phyloP scores from a whole-genome alignment of 2,113 vertebrate species.

The Cynopterus brachyotis region DNA sequence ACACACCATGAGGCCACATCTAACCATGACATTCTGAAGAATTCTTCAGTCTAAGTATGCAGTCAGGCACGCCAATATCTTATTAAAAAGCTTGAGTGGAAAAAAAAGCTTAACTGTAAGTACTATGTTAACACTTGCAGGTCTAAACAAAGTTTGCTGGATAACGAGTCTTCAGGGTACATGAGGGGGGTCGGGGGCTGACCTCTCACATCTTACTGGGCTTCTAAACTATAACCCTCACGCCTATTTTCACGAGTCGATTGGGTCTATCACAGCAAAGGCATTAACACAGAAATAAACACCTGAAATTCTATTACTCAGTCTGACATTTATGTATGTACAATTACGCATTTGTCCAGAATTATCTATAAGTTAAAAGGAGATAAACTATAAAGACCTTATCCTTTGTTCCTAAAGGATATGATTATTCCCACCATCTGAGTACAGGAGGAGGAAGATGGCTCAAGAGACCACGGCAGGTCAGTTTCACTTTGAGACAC shows the following conservation, averaged over 20 bases:
- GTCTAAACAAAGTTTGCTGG: conserved; percentile 72
- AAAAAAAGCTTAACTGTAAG: neutral
- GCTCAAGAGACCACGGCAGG: neutral
- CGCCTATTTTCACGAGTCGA: neutral
- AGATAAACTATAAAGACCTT: neutral
- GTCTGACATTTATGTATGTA: neutral
- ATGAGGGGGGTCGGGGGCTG: neutral
- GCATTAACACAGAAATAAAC: conserved; percentile 43
- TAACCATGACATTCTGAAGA: neutral
- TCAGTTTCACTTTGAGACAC: neutral
- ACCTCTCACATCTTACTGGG: conserved; percentile 21
- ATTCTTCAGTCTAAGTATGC: neutral
- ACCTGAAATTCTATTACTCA: conserved; percentile 29
- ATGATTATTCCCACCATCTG: neutral
- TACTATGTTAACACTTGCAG: neutral
- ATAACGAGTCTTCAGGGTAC: conserved; percentile 66
- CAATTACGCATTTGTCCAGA: neutral
- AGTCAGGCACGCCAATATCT: neutral
- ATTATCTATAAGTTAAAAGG: neutral
- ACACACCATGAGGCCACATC: neutral
- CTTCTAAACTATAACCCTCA: conserved; percentile 25
- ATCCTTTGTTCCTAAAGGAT: neutral
- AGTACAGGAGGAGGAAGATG: neutral
- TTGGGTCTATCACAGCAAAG: neutral
- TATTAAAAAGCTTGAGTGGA: neutral